phyloP scores from a whole-genome alignment of 2,113 vertebrate genomes.

The Microcebus griseorufus region DNA sequence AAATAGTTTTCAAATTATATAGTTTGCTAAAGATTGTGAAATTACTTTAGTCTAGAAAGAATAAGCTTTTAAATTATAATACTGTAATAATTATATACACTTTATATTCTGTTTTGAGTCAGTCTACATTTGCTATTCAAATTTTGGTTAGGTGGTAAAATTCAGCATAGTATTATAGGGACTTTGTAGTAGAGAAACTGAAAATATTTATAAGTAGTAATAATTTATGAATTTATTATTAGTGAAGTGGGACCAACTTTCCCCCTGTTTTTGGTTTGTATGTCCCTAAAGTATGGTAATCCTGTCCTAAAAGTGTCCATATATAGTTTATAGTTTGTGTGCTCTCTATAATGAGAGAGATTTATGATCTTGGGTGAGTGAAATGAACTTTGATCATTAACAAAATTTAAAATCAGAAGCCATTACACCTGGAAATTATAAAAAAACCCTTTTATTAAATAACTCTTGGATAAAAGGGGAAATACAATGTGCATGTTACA shows the following conservation, averaged over 20 bases:
- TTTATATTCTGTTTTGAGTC: neutral
- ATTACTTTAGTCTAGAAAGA: neutral
- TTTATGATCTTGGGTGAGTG: neutral
- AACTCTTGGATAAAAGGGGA: neutral
- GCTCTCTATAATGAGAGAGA: neutral
- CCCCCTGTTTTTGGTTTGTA: neutral
- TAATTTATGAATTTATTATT: conserved; percentile 1
- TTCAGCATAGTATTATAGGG: neutral
- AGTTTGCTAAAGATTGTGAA: neutral
- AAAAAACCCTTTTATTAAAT: neutral
- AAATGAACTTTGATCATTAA: neutral
- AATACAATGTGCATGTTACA: neutral
- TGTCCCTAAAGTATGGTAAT: neutral
- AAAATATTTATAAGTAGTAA: neutral
- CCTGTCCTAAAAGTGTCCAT: neutral
- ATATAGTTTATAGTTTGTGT: neutral
- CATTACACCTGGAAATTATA: neutral
- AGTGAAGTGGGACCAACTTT: neutral
- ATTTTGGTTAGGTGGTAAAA: neutral
- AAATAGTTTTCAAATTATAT: neutral
- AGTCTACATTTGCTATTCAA: neutral
- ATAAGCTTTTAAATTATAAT: conserved; percentile 12
- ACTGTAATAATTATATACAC: neutral
- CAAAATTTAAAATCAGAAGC: neutral
- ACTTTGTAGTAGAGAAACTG: neutral